Conservation (phyloP, 2,113 vertebrate genomes). For the Panthera tigris region DNA sequence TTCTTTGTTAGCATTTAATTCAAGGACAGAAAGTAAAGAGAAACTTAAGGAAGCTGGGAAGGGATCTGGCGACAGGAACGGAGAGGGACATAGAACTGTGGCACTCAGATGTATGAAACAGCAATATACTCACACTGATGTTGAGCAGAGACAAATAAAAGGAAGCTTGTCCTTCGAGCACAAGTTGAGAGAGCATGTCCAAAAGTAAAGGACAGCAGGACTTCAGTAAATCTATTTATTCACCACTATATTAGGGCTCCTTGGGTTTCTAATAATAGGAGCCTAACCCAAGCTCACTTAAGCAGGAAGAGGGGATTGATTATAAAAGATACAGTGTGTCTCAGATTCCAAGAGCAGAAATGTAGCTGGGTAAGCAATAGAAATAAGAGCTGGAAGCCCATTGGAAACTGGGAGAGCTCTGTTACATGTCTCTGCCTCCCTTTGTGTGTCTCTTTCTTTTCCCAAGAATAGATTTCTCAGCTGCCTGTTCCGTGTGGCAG, state of each 20-base stretch:
- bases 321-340: not conserved
- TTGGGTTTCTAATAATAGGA: not conserved
- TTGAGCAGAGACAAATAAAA: not conserved
- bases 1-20: constrained; percentile 54
- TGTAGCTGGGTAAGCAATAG: not conserved
- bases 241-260: not conserved
- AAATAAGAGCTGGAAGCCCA: not conserved
- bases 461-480: not conserved
- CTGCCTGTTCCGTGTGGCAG: not conserved
- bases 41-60: constrained; percentile 4
- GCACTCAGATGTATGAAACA: not conserved
- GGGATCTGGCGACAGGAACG: not conserved
- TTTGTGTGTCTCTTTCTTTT: not conserved
- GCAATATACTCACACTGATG: not conserved
- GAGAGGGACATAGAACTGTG: not conserved
- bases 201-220: not conserved
- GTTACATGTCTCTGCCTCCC: not conserved
- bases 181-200: not conserved
- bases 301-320: constrained; percentile 14
- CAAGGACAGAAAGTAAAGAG: constrained; percentile 30
- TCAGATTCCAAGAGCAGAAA: not conserved
- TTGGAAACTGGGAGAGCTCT: accelerated
- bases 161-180: not conserved
- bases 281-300: not conserved
- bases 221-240: not conserved